These are phyloP conservation scores for Campoplex capitator DNA, from an alignment of 2,888 invertebrate genomes.

Conservation along the genomic window DNA sequence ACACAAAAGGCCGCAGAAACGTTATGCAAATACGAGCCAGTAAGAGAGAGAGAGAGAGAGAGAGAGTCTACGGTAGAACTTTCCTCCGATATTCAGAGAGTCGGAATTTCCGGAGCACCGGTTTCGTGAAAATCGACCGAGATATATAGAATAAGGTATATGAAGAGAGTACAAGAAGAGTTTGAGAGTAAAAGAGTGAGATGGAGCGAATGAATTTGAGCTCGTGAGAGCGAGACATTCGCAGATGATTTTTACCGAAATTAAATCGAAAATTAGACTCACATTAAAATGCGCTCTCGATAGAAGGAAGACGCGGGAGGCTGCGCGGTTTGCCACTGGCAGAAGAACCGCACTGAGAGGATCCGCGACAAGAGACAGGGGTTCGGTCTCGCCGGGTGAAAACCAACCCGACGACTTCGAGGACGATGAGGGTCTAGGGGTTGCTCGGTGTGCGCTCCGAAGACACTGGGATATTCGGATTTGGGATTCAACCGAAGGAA, in stretches of 20 bases:
- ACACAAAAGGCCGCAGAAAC: constrained; percentile 80
- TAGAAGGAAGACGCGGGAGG: constrained; percentile 67
- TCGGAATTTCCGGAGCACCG: constrained; percentile 68
- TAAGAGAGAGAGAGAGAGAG: constrained; percentile 40
- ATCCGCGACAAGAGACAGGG: constrained; percentile 58
- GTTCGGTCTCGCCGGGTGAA: constrained; percentile 54
- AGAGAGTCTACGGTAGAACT: constrained; percentile 76
- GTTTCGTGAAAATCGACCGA: constrained; percentile 63
- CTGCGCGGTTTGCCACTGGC: constrained; percentile 75
- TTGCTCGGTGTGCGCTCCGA: constrained; percentile 66
- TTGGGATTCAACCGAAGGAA: constrained; percentile 79
- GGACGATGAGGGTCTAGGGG: constrained; percentile 68
- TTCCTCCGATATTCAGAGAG: constrained; percentile 75
- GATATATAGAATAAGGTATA: constrained; percentile 54
- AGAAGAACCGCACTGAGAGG: constrained; percentile 40
- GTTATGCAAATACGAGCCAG: constrained; percentile 78
- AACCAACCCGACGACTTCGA: constrained; percentile 60
- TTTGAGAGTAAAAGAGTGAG: constrained; percentile 30
- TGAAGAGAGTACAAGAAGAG: constrained; percentile 51
- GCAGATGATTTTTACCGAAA: constrained; percentile 83
- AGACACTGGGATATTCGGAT: constrained; percentile 64
- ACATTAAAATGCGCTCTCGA: constrained; percentile 83
- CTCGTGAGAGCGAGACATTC: constrained; percentile 73
- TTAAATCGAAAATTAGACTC: constrained; percentile 84
- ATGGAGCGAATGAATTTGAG: constrained; percentile 51